phyloP scores from a whole-genome alignment of 2,888 invertebrate genomes.

The Digitonthophagus gazella region DNA sequence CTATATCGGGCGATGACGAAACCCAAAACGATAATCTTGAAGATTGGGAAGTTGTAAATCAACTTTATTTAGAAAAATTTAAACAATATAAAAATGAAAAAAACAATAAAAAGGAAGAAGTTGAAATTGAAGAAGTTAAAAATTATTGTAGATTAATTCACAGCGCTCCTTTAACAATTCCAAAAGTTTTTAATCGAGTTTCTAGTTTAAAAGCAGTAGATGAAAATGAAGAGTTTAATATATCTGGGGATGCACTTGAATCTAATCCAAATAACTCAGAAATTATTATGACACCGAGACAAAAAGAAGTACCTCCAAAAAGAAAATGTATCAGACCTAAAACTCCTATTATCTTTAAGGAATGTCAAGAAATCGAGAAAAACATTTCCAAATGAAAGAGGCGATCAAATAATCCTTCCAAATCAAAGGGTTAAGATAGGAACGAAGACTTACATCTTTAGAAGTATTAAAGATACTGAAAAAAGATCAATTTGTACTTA shows the following conservation, averaged over 20 bases:
- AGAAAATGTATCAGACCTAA: neutral
- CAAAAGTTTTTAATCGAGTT: neutral
- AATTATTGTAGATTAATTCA: constrained; percentile 2
- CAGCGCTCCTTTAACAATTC: neutral
- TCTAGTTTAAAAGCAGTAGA: constrained; percentile 3
- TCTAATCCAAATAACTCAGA: no score
- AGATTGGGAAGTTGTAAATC: neutral
- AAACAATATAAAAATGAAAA: neutral
- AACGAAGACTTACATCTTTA: neutral
- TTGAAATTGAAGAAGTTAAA: neutral
- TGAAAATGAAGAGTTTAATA: neutral
- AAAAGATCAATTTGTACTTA: constrained; percentile 1
- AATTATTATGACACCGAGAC: neutral
- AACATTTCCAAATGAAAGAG: neutral
- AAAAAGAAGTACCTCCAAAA: constrained; percentile 5
- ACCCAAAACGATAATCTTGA: neutral
- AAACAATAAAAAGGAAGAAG: neutral
- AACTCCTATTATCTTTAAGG: neutral
- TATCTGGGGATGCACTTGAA: no score
- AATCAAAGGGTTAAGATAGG: constrained; percentile 2
- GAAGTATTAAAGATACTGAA: neutral
- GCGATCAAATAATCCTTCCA: neutral
- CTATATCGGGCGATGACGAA: neutral
- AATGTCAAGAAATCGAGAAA: no score
- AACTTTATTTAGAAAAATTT: neutral